Evolutionary conservation across 92 coral and sea anemone genomes (phyloP), one percentile per base, ranked within the genome.

Genomic region (Zoanthus sansibaricus): DNA sequence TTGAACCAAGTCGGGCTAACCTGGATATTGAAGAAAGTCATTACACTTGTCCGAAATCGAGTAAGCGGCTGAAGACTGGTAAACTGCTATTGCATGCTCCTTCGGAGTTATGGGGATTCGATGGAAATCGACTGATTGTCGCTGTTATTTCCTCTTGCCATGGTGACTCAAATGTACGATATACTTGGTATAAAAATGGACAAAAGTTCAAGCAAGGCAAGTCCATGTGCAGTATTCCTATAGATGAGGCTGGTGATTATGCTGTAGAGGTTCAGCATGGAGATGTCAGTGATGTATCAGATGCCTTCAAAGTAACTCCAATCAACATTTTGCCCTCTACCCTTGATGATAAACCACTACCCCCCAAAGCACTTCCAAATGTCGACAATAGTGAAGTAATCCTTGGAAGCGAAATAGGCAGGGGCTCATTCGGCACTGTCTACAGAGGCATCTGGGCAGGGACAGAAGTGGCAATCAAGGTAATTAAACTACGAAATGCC

Each of bases 61-160:
- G 54, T 47, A 33, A 72, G 48, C 33, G 13, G 47, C 32, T 54
- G 45, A 16, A 72, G 45, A 6, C 51, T 46, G 72, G 56, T 37
- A 84, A 72, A 32, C 71, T 88, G 11, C 82, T 82, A 54, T 73
- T 88, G 71, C 91, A 88, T 30, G 54, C 86, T n/a, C 91, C 91
- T 7, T 88, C 86, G 47, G 75, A 88, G 44, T 47, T 88, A 70
- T 88, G 91, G 88, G 83, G 87, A 25, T 88, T 37, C 70, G 88
- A 88, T 59, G 83, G 58, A 20, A 82, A 82, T 30, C 73, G 83
- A 48, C 88, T 88, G 9, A 69, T 88, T 12, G 86, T 82, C 18
- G 88, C 59, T 18, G 91, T 88, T 17, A 82, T 88, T 52, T 33
- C 88, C 61, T 82, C 87, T 7, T 88, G 86, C 84, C 79, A 59